Percentiles rank a stretch among this genome's conserved stretches.
Evolutionary conservation across 2,888 invertebrate genomes (phyloP).

Genomic region (Neoscelio sp.): DNA sequence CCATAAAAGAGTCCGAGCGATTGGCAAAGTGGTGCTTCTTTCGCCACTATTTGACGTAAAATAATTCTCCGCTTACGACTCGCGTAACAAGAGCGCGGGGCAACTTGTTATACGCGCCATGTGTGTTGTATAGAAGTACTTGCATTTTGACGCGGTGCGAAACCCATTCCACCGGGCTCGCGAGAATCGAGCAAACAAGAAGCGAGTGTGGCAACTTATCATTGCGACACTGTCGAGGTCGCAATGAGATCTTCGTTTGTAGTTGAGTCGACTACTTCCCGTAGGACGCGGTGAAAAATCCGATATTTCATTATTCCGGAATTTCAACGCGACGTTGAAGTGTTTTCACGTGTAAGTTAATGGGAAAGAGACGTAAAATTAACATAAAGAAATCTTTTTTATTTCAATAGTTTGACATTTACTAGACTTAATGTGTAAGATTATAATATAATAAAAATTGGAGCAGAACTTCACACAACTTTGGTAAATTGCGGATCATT

Average conservation of each 20-base stretch:
- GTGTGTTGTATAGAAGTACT: constrained; percentile 48
- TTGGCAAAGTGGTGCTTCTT: constrained; percentile 41
- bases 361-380: no score
- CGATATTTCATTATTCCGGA: no score
- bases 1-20: constrained; percentile 44
- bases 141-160: constrained; percentile 62
- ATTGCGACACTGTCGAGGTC: constrained; percentile 76
- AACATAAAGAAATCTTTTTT: no score
- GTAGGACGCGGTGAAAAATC: constrained; percentile 5
- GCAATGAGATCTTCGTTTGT: constrained; percentile 50
- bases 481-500: no score
- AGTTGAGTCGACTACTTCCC: constrained; percentile 25
- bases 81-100: constrained; percentile 60
- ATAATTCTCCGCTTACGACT: constrained; percentile 48
- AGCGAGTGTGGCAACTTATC: constrained; percentile 76
- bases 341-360: no score
- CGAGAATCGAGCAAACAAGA: constrained; percentile 71
- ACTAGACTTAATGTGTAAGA: no score
- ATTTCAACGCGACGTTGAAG: no score
- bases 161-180: constrained; percentile 55
- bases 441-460: no score
- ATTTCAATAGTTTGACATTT: no score
- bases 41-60: constrained; percentile 48
- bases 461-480: no score
- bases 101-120: constrained; percentile 59